phyloP scores from a whole-genome alignment of 1,140 invertebrate species.

The Ridgeia piscesae region DNA sequence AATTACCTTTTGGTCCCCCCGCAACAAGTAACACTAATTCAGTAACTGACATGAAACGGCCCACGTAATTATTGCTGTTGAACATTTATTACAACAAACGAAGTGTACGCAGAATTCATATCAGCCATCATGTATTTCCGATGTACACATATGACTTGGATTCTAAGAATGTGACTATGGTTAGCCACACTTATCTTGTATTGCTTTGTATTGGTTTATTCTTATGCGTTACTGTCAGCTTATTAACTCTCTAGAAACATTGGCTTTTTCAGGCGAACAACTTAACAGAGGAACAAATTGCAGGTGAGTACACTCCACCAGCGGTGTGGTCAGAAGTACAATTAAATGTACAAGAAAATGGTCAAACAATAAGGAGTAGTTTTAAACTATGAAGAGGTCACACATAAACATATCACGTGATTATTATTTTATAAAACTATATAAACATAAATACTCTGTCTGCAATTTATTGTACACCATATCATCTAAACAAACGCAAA shows the following conservation, averaged over 20 bases:
- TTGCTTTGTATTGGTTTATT: not conserved
- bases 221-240: not conserved
- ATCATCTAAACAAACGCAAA: too few species aligned
- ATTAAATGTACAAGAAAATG: not conserved
- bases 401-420: too few species aligned
- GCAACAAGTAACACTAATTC: not conserved
- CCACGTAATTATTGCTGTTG: not conserved
- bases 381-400: too few species aligned
- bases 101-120: not conserved
- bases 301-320: conserved; percentile 3
- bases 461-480: too few species aligned
- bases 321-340: not conserved
- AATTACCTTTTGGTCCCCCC: too few species aligned
- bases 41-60: not conserved
- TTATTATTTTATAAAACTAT: too few species aligned
- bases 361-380: too few species aligned
- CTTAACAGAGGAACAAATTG: conserved; percentile 29
- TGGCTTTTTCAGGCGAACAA: conserved; percentile 21
- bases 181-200: not conserved
- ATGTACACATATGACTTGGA: not conserved
- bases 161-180: not conserved
- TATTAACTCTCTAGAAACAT: not conserved
- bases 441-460: too few species aligned
- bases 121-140: not conserved
- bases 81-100: too few species aligned